Evolutionary conservation across 2,113 vertebrate genomes (phyloP), one percentile per base, ranked within the genome.

Genomic region (Festucalex cinctus): DNA sequence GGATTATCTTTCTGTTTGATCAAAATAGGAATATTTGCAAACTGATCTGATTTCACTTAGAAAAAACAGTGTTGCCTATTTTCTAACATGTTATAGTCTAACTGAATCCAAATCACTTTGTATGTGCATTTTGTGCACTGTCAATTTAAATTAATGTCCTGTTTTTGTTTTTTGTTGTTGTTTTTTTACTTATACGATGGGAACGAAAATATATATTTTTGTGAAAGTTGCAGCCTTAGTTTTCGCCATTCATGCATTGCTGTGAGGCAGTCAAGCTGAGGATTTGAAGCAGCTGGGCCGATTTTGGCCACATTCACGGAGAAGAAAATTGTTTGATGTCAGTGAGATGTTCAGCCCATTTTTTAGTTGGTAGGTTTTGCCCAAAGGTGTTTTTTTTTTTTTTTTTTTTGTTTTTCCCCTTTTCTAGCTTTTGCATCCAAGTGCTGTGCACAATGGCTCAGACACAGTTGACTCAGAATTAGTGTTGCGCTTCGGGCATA

Each of bases 351-450:
- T 74, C 58, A 37, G 32, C 66, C 66, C 14, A 16, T 37, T 70
- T 51, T 63, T 60, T 63, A 60, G 35, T 35, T 37, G 53, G 65
- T 61, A 13, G 58, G 37, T 60, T 17, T 20, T 44, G 63, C 63
- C 44, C 62, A 49, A 60, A 62, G 60, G 57, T 9, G 1, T 2
- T 9, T 57, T 57, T 32, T 44, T 62, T 19, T 46, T 19, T 19
- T 28, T 62, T n/a, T n/a, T 2, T 9, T 57, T 57, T 32, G 37
- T 62, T 19, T 46, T 19, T 19, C n/a, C n/a, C n/a, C n/a, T 28
- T 62, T 63, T 24, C 56, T 49, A 63, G 59, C 62, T 63, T 9
- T 49, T 72, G 54, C 63, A 46, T 66, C 66, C 63, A 63, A 63
- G 49, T 69, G 54, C 13, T 32, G 37, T 37, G 61, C 69, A 39